Conservation (phyloP, 53 echinoderm and acorn worm species). For the Luidia sarsii region DNA sequence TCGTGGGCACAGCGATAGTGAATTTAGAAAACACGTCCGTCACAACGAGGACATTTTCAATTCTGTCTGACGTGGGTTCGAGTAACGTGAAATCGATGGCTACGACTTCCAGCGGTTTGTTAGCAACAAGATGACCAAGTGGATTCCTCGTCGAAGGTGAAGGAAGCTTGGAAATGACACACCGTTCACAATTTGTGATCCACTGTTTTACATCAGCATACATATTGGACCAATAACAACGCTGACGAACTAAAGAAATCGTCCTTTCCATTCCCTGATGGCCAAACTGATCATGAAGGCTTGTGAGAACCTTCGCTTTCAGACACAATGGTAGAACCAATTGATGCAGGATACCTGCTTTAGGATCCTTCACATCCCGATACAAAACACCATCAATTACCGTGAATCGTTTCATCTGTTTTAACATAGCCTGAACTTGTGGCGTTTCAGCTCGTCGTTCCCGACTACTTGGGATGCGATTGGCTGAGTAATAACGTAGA, state of each 20-base stretch:
- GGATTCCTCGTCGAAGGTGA: neutral
- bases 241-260: neutral
- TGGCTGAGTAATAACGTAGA: no score
- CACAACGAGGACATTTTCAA: slow-evolving; percentile 51
- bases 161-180: neutral
- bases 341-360: neutral
- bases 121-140: neutral
- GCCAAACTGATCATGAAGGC: slow-evolving; percentile 4
- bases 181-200: neutral
- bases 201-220: neutral
- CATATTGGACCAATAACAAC: neutral
- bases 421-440: neutral
- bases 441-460: neutral
- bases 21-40: slow-evolving; percentile 55
- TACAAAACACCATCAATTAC: neutral
- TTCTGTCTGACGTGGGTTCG: slow-evolving; percentile 38
- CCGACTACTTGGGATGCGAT: neutral
- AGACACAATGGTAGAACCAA: neutral
- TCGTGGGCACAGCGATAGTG: slow-evolving; percentile 49
- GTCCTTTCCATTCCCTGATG: slow-evolving; percentile 2
- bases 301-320: neutral
- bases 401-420: neutral
- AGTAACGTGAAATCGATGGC: slow-evolving; percentile 38
- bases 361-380: neutral
- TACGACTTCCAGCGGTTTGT: slow-evolving; percentile 40